phyloP scores from a whole-genome alignment of 2,888 invertebrate species.

The Biston stratarius region DNA sequence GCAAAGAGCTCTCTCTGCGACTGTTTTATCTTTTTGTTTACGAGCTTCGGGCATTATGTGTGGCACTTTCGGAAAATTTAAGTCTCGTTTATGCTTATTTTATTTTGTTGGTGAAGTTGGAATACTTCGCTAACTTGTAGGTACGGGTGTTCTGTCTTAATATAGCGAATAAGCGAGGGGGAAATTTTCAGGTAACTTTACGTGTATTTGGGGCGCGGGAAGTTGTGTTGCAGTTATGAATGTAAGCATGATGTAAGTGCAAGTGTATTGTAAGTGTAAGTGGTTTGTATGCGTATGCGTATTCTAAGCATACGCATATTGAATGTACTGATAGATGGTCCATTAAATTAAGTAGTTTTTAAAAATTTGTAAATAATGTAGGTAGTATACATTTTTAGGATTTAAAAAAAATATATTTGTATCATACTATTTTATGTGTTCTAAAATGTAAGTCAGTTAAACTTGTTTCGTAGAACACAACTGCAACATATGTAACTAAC shows the following conservation, averaged over 20 bases:
- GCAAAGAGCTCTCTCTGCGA: slow-evolving; percentile 37
- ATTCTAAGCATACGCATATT: background rate
- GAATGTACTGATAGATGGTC: too few species aligned
- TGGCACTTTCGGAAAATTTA: slow-evolving; percentile 61
- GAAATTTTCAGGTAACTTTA: slow-evolving; percentile 20
- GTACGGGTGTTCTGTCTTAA: slow-evolving; percentile 31
- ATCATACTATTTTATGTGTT: too few species aligned
- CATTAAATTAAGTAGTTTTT: too few species aligned
- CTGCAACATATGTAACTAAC: too few species aligned
- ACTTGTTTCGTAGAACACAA: too few species aligned
- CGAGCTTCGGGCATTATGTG: slow-evolving; percentile 56
- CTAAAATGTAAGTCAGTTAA: too few species aligned
- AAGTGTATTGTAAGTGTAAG: background rate
- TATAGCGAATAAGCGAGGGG: slow-evolving; percentile 24
- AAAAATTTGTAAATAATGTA: too few species aligned
- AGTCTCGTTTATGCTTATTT: slow-evolving; percentile 59
- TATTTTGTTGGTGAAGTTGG: slow-evolving; percentile 52
- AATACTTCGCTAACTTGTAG: slow-evolving; percentile 32
- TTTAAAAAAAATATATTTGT: too few species aligned
- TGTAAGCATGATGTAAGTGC: background rate
- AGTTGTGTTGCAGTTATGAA: slow-evolving; percentile 3
- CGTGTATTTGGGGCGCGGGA: slow-evolving; percentile 9
- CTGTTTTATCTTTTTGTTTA: slow-evolving; percentile 63
- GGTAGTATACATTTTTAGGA: too few species aligned
- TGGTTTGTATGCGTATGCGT: background rate